phyloP scores from a whole-genome alignment of 2,888 invertebrate species.

The Cotesia congregata region DNA sequence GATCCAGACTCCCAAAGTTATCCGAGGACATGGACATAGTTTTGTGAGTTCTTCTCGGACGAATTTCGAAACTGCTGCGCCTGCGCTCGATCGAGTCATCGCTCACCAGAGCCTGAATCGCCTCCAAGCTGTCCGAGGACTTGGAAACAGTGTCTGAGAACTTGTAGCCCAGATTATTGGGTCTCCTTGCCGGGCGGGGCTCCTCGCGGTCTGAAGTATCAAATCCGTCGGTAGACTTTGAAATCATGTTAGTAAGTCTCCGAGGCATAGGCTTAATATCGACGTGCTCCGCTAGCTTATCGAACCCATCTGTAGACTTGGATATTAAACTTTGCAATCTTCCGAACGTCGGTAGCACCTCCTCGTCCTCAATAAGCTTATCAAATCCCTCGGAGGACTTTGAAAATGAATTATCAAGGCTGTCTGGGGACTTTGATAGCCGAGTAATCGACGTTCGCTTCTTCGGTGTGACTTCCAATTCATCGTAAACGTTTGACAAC shows the following conservation, averaged over 20 bases:
- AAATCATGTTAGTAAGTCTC: slow-evolving; percentile 48
- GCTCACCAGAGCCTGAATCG: slow-evolving; percentile 56
- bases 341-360: slow-evolving; percentile 37
- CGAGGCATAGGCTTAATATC: slow-evolving; percentile 44
- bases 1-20: slow-evolving; percentile 59
- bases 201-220: slow-evolving; percentile 54
- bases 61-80: slow-evolving; percentile 59
- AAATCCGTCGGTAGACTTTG: slow-evolving; percentile 63
- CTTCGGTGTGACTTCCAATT: slow-evolving; percentile 56
- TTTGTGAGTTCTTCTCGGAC: slow-evolving; percentile 52
- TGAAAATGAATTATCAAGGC: slow-evolving; percentile 59
- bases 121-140: slow-evolving; percentile 63
- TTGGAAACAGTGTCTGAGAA: slow-evolving; percentile 57
- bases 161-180: slow-evolving; percentile 53
- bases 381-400: slow-evolving; percentile 65
- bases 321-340: slow-evolving; percentile 56
- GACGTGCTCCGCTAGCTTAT: slow-evolving; percentile 39
- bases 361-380: slow-evolving; percentile 56
- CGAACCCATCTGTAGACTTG: slow-evolving; percentile 57
- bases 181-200: slow-evolving; percentile 43
- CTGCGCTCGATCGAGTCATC: slow-evolving; percentile 54
- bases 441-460: slow-evolving; percentile 59
- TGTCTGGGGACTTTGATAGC: slow-evolving; percentile 64
- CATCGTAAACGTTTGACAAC: slow-evolving; percentile 61
- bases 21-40: slow-evolving; percentile 66